phyloP scores from a whole-genome alignment of 2,888 invertebrate genomes.

The Nymphalis polychloros region DNA sequence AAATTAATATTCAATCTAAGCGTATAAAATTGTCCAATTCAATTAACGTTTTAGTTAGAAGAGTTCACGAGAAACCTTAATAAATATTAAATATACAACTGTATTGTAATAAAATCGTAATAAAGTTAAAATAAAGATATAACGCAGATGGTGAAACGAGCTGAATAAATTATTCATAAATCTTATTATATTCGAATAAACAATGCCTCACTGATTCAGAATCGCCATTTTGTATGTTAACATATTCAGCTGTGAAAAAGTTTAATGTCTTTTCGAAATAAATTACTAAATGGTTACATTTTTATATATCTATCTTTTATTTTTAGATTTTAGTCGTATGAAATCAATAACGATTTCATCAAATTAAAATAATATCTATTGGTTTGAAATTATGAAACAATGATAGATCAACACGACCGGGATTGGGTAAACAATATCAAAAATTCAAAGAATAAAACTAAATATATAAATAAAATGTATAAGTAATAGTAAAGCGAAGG shows the following conservation, averaged over 20 bases:
- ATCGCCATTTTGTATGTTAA: conserved; percentile 24
- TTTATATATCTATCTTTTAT: too few relatives aligned
- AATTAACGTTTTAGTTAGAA: background rate
- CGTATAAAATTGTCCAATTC: too few relatives aligned
- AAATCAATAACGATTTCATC: too few relatives aligned
- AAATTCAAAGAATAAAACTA: too few relatives aligned
- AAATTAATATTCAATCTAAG: too few relatives aligned
- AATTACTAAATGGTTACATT: background rate
- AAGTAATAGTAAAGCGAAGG: too few relatives aligned
- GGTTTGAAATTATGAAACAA: too few relatives aligned
- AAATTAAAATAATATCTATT: too few relatives aligned
- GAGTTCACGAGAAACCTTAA: conserved; percentile 8
- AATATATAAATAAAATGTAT: too few relatives aligned
- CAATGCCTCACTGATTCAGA: conserved; percentile 26
- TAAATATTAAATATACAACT: conserved; percentile 26
- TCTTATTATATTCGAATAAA: conserved; percentile 36
- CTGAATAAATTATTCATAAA: conserved; percentile 35
- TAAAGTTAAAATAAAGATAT: conserved; percentile 31
- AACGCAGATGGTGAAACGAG: conserved; percentile 29
- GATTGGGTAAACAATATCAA: too few relatives aligned
- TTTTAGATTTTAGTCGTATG: too few relatives aligned
- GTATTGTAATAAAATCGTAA: conserved; percentile 29
- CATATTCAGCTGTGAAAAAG: conserved; percentile 8
- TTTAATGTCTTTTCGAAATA: conserved; percentile 1
- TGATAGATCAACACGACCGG: too few relatives aligned